Percentiles rank a stretch among this genome's conserved stretches.
Conservation (phyloP, 2,797 vertebrate genomes). For the Tamandua tetradactyla region DNA sequence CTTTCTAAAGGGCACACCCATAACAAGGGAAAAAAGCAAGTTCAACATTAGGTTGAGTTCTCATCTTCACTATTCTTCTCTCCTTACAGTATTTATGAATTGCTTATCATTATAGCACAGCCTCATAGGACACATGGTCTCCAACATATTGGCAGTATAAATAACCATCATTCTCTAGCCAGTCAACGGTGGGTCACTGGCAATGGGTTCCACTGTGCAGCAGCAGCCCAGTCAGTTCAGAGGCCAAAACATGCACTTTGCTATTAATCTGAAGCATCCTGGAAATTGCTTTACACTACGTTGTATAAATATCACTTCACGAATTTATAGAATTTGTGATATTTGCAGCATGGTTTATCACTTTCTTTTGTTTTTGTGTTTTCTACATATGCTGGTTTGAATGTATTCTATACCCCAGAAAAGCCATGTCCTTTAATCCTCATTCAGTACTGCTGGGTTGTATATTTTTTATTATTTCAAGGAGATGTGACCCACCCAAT, state of each 20-base stretch:
- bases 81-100: neutral
- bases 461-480: no score
- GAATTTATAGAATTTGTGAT: no score
- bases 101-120: neutral
- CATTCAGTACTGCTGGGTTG: no score
- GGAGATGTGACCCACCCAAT: no score
- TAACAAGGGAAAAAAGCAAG: neutral
- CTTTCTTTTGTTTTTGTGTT: conserved; percentile 7
- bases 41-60: neutral
- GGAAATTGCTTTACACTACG: conserved; percentile 43
- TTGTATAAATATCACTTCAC: conserved; percentile 40
- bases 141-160: neutral
- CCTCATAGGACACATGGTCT: neutral
- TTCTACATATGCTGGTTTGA: no score
- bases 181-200: neutral
- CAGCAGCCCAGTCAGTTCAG: neutral
- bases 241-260: neutral
- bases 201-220: neutral
- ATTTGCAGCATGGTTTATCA: neutral
- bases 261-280: conserved; percentile 1
- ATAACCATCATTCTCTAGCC: neutral
- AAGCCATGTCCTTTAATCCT: no score
- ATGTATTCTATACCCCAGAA: no score
- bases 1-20: neutral
- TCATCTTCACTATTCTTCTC: neutral